Evolutionary conservation across 2,888 invertebrate genomes (phyloP).

Genomic region (Slavum lentiscoides): DNA sequence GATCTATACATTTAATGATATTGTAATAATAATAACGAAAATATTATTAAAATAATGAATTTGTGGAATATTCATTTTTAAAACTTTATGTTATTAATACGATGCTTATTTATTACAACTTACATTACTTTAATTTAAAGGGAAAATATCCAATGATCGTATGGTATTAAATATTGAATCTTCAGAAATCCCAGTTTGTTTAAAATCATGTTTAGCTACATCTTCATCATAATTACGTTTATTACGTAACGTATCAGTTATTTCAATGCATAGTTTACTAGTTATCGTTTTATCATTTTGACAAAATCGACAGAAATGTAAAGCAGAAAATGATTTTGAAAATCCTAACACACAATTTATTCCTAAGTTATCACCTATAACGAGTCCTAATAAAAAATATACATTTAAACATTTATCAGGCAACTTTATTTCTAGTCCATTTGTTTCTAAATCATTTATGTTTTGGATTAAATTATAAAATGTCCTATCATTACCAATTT

Average conservation of each 20-base stretch:
- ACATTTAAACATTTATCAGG: neutral
- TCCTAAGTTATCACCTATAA: neutral
- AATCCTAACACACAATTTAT: slow-evolving; percentile 10
- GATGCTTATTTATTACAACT: too few relatives aligned
- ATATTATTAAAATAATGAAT: too few relatives aligned
- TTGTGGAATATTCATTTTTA: too few relatives aligned
- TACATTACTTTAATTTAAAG: too few relatives aligned
- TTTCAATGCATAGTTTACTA: too few relatives aligned
- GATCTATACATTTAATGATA: too few relatives aligned
- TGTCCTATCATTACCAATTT: slow-evolving; percentile 6
- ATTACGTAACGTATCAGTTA: too few relatives aligned
- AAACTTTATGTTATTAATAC: too few relatives aligned
- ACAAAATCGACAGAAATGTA: slow-evolving; percentile 19
- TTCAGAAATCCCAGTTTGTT: slow-evolving; percentile 9
- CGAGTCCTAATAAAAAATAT: slow-evolving; percentile 14
- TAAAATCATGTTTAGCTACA: slow-evolving; percentile 3
- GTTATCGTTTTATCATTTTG: too few relatives aligned
- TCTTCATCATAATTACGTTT: slow-evolving; percentile 17
- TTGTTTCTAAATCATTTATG: slow-evolving; percentile 3
- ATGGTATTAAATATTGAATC: slow-evolving; percentile 28
- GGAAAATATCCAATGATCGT: neutral
- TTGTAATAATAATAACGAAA: too few relatives aligned
- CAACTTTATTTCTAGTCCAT: neutral
- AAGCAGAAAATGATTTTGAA: slow-evolving; percentile 11
- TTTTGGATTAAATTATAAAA: slow-evolving; percentile 17